Conservation (phyloP, 2,888 invertebrate species). For the Laspeyria flexula region DNA sequence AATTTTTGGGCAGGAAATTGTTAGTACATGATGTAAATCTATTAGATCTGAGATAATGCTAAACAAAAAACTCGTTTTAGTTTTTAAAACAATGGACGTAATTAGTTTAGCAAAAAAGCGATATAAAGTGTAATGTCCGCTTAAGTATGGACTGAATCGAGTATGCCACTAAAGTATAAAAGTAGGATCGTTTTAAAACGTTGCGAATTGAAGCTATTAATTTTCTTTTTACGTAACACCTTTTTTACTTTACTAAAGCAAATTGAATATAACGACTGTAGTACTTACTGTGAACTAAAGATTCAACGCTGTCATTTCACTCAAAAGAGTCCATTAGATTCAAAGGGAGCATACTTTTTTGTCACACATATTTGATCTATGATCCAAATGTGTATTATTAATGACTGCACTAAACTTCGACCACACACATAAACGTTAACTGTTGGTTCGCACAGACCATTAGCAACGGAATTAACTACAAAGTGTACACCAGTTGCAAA, state of each 20-base stretch:
- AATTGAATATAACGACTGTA: neutral
- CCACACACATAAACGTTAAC: constrained; percentile 52
- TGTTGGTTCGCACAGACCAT: constrained; percentile 42
- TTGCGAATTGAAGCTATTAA: constrained; percentile 16
- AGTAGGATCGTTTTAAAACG: constrained; percentile 11
- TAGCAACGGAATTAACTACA: constrained; percentile 51
- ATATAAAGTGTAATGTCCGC: constrained; percentile 36
- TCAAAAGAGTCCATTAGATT: constrained; percentile 18
- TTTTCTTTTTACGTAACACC: constrained; percentile 17
- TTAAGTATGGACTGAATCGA: constrained; percentile 11
- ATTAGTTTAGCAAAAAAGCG: constrained; percentile 37
- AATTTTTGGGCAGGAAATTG: constrained; percentile 58
- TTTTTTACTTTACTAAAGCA: constrained; percentile 24
- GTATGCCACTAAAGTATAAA: constrained; percentile 12
- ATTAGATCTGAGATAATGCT: constrained; percentile 51
- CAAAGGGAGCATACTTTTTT: neutral
- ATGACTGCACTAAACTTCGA: constrained; percentile 44
- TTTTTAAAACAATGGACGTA: constrained; percentile 51
- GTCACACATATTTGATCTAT: constrained; percentile 25
- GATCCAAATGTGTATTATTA: constrained; percentile 40
- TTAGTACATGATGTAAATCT: constrained; percentile 46
- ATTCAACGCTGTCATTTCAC: constrained; percentile 8
- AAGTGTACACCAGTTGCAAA: constrained; percentile 48
- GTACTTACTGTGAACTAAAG: neutral
- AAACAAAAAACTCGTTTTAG: constrained; percentile 46